These are phyloP conservation scores for Cassiopea xamachana DNA, from an alignment of 30 jellyfish, hydroid and myxozoan species.

Conservation along the genomic window DNA sequence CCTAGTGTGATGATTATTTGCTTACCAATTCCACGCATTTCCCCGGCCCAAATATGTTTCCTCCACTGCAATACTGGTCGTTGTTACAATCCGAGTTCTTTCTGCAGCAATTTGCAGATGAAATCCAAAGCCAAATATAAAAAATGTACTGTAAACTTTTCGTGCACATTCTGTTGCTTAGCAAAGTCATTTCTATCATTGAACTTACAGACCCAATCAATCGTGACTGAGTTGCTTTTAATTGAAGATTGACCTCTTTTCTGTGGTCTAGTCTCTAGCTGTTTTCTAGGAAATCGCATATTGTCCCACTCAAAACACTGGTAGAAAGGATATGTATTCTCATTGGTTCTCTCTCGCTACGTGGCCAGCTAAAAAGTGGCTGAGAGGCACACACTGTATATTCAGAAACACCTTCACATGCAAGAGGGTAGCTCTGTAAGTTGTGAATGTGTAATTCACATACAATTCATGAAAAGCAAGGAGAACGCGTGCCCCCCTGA, in stretches of 20 bases:
- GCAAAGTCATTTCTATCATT: not conserved
- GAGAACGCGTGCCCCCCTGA: too few relatives aligned
- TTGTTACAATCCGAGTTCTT: not conserved
- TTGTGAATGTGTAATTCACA: too few relatives aligned
- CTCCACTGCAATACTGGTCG: constrained; percentile 6
- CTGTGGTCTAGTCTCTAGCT: not conserved
- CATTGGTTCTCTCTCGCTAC: too few relatives aligned
- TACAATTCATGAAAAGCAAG: too few relatives aligned
- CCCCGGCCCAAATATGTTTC: constrained; percentile 7
- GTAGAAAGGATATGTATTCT: too few relatives aligned
- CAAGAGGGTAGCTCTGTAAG: too few relatives aligned
- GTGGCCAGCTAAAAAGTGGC: too few relatives aligned
- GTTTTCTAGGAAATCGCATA: not conserved
- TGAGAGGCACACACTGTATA: too few relatives aligned
- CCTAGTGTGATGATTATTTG: not conserved
- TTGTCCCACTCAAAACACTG: too few relatives aligned
- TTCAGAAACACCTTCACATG: too few relatives aligned
- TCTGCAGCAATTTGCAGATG: not conserved
- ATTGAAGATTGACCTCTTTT: not conserved
- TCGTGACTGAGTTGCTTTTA: not conserved
- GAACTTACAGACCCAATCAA: not conserved
- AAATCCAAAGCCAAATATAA: not conserved
- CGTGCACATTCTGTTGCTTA: not conserved
- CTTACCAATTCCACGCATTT: constrained; percentile 10
- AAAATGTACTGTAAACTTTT: not conserved